These are phyloP conservation scores for Chrysolina oricalcia DNA, from an alignment of 2,888 invertebrate species.

Conservation along the genomic window DNA sequence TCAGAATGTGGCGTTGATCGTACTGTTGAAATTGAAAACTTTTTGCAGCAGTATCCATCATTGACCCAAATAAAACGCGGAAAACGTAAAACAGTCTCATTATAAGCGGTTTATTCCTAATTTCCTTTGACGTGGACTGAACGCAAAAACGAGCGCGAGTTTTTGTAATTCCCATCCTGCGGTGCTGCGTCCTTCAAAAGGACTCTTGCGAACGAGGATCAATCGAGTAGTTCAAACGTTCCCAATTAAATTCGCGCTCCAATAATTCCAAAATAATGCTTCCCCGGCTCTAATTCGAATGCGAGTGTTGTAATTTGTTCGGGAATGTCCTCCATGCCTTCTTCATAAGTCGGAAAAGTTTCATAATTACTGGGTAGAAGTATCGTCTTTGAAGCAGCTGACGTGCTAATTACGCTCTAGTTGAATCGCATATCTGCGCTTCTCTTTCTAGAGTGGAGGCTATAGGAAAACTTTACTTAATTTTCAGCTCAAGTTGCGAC, in stretches of 20 bases:
- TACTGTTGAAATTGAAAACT: too few relatives aligned
- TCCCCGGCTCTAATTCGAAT: slow-evolving; percentile 31
- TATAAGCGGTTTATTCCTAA: too few relatives aligned
- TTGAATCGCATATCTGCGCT: slow-evolving; percentile 50
- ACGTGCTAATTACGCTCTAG: slow-evolving; percentile 53
- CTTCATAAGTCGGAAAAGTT: slow-evolving; percentile 46
- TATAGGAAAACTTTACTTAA: slow-evolving; percentile 30
- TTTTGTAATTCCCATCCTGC: background rate
- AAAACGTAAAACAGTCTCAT: too few relatives aligned
- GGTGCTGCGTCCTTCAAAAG: background rate
- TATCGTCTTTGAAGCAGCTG: slow-evolving; percentile 53
- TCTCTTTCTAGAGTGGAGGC: slow-evolving; percentile 32
- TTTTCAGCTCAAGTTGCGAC: slow-evolving; percentile 20
- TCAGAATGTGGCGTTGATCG: too few relatives aligned
- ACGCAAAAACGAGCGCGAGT: background rate
- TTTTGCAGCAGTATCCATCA: too few relatives aligned
- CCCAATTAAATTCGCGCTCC: slow-evolving; percentile 20
- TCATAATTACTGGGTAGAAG: slow-evolving; percentile 53
- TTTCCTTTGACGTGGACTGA: too few relatives aligned
- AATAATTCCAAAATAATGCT: slow-evolving; percentile 21
- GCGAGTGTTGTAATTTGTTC: slow-evolving; percentile 34
- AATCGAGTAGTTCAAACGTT: slow-evolving; percentile 1
- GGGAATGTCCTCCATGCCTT: slow-evolving; percentile 39
- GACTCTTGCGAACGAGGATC: background rate
- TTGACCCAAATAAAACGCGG: too few relatives aligned